Conservation (phyloP, 1,140 invertebrate species). For the Drosophila tristis region DNA sequence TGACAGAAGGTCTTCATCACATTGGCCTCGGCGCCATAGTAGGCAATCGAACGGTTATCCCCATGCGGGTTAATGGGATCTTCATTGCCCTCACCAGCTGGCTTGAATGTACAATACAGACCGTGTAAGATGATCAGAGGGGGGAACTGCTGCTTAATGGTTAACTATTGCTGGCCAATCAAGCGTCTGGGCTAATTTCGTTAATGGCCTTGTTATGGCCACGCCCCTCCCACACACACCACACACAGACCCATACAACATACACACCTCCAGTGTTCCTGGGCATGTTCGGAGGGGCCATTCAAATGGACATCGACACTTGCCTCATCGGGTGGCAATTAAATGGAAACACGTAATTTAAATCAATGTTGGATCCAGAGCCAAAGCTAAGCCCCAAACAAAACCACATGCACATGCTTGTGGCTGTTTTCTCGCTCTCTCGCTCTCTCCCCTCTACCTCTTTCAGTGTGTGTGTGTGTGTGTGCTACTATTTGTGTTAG, state of each 20-base stretch:
- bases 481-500: constrained; percentile 9
- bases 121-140: neutral
- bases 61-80: constrained; percentile 65
- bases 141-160: constrained; percentile 43
- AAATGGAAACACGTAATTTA: constrained; percentile 83
- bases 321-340: constrained; percentile 63
- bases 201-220: constrained; percentile 64
- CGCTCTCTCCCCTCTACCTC: neutral
- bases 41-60: constrained; percentile 55
- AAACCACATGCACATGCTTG: constrained; percentile 77
- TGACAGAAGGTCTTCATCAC: constrained; percentile 74
- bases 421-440: constrained; percentile 34
- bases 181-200: constrained; percentile 73
- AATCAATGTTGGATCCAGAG: constrained; percentile 70
- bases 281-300: constrained; percentile 8
- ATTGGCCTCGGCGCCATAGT: constrained; percentile 71
- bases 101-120: constrained; percentile 37
- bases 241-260: constrained; percentile 6
- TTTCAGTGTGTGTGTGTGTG: constrained; percentile 20
- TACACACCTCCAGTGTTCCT: neutral
- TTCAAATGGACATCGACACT: constrained; percentile 70
- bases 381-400: constrained; percentile 78
- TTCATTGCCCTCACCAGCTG: constrained; percentile 65
- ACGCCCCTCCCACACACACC: constrained; percentile 23
- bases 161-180: constrained; percentile 52